Evolutionary conservation across 2,888 invertebrate species (phyloP).

Genomic region (Apodemia zela): DNA sequence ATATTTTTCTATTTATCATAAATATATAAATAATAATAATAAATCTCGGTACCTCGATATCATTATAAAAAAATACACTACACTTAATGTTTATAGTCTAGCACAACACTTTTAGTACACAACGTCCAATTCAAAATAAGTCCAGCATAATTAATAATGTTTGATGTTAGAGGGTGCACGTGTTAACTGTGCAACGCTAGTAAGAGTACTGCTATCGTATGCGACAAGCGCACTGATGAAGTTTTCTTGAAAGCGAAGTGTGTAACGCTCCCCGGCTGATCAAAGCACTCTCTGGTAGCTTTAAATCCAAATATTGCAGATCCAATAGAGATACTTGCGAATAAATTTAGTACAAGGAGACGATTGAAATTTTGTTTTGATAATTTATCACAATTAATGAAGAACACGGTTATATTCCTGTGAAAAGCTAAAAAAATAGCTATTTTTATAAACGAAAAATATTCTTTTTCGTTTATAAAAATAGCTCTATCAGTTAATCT

Average conservation of each 20-base stretch:
- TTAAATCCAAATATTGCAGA: background rate
- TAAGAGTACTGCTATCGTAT: constrained; percentile 50
- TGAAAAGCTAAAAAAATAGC: too few relatives aligned
- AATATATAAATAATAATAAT: too few relatives aligned
- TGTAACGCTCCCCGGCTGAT: constrained; percentile 35
- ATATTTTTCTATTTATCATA: too few relatives aligned
- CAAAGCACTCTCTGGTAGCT: constrained; percentile 13
- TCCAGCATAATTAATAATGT: background rate
- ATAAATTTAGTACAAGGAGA: background rate
- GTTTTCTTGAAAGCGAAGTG: constrained; percentile 46
- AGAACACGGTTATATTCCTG: too few relatives aligned
- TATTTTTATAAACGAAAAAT: too few relatives aligned
- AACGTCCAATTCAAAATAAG: constrained; percentile 9
- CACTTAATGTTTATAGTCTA: constrained; percentile 20
- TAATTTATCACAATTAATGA: too few relatives aligned
- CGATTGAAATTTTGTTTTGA: too few relatives aligned
- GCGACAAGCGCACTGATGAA: constrained; percentile 44
- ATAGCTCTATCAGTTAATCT: too few relatives aligned
- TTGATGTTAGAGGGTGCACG: constrained; percentile 37
- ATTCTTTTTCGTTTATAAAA: too few relatives aligned
- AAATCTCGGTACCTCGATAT: constrained; percentile 45
- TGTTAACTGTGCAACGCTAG: constrained; percentile 51
- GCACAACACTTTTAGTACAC: constrained; percentile 23
- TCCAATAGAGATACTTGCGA: background rate
- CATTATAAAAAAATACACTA: constrained; percentile 45